Evolutionary conservation across 2,888 invertebrate genomes (phyloP).

Genomic region (Polymixis lichenea): DNA sequence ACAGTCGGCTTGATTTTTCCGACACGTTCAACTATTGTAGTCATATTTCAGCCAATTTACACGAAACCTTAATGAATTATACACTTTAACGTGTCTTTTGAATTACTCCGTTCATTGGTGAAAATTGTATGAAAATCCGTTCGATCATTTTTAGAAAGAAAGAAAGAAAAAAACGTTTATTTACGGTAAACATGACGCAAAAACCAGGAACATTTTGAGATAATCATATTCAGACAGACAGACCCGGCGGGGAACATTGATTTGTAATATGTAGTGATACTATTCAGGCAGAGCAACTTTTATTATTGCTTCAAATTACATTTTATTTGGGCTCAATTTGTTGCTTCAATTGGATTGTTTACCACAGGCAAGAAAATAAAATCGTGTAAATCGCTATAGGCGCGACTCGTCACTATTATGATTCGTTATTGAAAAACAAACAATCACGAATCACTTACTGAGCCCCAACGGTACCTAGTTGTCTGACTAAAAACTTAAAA

Average conservation of each 20-base stretch:
- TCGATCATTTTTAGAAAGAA: too few relatives aligned
- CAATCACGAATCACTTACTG: not conserved
- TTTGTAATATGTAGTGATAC: not conserved
- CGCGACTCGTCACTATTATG: not conserved
- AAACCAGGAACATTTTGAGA: too few relatives aligned
- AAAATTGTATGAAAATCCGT: too few relatives aligned
- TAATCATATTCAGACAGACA: not conserved
- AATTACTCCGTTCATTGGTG: not conserved
- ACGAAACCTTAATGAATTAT: not conserved
- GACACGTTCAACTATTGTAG: not conserved
- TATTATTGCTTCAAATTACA: not conserved
- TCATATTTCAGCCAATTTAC: not conserved
- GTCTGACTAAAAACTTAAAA: not conserved
- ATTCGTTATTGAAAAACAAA: not conserved
- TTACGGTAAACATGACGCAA: too few relatives aligned
- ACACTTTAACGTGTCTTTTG: not conserved
- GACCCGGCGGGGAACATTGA: not conserved
- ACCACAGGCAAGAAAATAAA: not conserved
- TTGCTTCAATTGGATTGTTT: not conserved
- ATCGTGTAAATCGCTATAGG: not conserved
- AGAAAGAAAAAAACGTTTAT: too few relatives aligned
- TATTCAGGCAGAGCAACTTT: not conserved
- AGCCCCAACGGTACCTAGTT: not conserved
- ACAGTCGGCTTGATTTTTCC: not conserved
- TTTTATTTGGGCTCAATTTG: not conserved